Conservation (phyloP, 2,888 invertebrate species). For the Hymenopus coronatus region DNA sequence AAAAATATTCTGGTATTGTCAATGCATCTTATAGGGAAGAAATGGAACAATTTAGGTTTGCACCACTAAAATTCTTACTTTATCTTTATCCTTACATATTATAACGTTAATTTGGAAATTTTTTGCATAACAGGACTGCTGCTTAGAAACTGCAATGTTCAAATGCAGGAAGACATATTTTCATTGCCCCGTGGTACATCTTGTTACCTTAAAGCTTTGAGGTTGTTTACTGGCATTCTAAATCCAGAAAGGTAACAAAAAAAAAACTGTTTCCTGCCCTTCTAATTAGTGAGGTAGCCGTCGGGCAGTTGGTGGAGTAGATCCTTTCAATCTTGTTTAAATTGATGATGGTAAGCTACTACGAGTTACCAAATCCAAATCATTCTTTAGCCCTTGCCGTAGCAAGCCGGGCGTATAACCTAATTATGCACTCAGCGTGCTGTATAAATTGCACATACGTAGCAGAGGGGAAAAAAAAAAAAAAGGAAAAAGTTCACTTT, state of each 20-base stretch:
- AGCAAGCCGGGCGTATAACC: neutral
- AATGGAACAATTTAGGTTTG: too few species aligned
- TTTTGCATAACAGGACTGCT: too few species aligned
- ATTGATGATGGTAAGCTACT: neutral
- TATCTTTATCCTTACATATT: too few species aligned
- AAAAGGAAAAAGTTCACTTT: neutral
- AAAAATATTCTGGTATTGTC: too few species aligned
- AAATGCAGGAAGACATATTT: too few species aligned
- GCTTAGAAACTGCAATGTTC: too few species aligned
- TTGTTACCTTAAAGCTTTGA: neutral
- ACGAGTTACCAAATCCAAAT: neutral
- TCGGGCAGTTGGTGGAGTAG: neutral
- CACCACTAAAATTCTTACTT: too few species aligned
- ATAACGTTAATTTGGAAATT: too few species aligned
- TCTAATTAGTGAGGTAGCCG: neutral
- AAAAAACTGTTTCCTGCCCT: neutral
- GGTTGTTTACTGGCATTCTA: neutral
- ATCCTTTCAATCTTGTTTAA: neutral
- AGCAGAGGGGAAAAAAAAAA: neutral
- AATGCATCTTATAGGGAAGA: too few species aligned
- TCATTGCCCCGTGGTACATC: neutral
- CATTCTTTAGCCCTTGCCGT: neutral
- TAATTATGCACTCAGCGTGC: neutral
- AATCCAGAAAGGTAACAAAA: neutral
- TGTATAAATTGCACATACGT: neutral